These are phyloP conservation scores for Drosophila nebulosa DNA, from an alignment of 1,140 invertebrate species.

Conservation along the genomic window DNA sequence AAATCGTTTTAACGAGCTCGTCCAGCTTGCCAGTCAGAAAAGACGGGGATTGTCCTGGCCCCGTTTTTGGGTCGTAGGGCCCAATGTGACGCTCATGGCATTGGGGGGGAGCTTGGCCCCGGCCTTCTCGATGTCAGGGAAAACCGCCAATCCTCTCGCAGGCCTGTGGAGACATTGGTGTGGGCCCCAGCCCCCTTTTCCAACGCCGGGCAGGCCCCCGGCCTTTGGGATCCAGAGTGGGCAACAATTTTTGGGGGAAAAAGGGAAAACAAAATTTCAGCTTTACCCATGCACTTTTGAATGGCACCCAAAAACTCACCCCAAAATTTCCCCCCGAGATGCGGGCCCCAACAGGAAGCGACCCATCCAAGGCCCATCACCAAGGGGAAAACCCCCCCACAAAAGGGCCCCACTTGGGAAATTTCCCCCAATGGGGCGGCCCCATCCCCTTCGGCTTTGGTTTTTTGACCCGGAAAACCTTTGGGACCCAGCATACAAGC, in stretches of 20 bases:
- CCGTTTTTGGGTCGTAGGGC: constrained; percentile 90
- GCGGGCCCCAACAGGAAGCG: constrained; percentile 89
- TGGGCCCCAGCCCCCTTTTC: constrained; percentile 93
- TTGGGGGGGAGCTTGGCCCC: constrained; percentile 88
- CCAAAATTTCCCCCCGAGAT: constrained; percentile 94
- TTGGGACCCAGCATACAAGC: constrained; percentile 91
- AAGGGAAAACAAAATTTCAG: neutral
- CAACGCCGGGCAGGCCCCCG: constrained; percentile 87
- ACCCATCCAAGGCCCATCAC: constrained; percentile 92
- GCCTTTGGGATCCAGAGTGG: constrained; percentile 91
- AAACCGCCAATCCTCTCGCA: constrained; percentile 88
- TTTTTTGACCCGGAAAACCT: constrained; percentile 90
- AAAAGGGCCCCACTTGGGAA: constrained; percentile 88
- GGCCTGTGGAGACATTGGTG: constrained; percentile 91
- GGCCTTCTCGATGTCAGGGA: constrained; percentile 80
- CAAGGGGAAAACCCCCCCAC: constrained; percentile 88
- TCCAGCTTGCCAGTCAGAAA: constrained; percentile 89
- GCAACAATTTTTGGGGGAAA: constrained; percentile 72
- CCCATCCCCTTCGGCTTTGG: constrained; percentile 95
- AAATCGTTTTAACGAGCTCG: constrained; percentile 89
- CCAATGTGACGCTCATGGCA: constrained; percentile 90
- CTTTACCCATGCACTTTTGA: too few species aligned
- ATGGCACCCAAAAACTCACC: too few species aligned
- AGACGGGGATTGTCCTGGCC: constrained; percentile 89
- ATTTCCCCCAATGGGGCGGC: constrained; percentile 91